Percentiles rank a stretch among this genome's conserved stretches.
Evolutionary conservation across 2,113 vertebrate species (phyloP).

Genomic region (Struthio camelus): DNA sequence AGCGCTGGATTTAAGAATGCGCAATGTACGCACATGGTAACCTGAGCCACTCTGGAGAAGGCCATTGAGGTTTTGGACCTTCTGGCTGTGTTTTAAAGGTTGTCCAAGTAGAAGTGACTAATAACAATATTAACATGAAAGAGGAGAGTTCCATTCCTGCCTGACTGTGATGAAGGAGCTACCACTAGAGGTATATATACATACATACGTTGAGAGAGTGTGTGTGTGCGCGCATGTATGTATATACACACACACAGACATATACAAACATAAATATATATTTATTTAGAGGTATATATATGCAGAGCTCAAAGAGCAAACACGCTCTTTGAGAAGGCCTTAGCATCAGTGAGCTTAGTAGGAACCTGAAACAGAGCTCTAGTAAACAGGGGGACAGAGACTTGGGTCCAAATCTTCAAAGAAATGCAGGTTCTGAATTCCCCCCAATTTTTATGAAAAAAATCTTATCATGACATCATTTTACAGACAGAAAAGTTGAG

Average conservation of each 20-base stretch:
- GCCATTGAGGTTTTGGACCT: neutral
- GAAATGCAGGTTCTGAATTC: neutral
- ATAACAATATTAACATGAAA: neutral
- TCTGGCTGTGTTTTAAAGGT: neutral
- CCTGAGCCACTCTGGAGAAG: neutral
- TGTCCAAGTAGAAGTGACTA: neutral
- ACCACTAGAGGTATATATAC: neutral
- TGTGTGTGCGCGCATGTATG: too few relatives aligned
- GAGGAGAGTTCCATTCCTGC: neutral
- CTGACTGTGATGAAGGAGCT: neutral
- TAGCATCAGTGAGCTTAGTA: neutral
- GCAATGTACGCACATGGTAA: rapidly evolving
- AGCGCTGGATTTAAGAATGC: neutral
- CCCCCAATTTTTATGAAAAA: neutral
- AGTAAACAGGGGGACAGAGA: neutral
- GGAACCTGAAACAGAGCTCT: neutral
- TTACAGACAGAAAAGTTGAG: neutral
- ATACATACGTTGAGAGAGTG: too few relatives aligned
- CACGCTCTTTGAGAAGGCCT: neutral
- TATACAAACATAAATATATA: too few relatives aligned
- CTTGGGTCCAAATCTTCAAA: neutral
- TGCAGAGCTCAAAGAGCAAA: too few relatives aligned
- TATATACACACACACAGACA: too few relatives aligned
- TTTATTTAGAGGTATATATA: too few relatives aligned
- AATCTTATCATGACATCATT: neutral